phyloP scores from a whole-genome alignment of 2,113 vertebrate genomes.

The Cygnus atratus region DNA sequence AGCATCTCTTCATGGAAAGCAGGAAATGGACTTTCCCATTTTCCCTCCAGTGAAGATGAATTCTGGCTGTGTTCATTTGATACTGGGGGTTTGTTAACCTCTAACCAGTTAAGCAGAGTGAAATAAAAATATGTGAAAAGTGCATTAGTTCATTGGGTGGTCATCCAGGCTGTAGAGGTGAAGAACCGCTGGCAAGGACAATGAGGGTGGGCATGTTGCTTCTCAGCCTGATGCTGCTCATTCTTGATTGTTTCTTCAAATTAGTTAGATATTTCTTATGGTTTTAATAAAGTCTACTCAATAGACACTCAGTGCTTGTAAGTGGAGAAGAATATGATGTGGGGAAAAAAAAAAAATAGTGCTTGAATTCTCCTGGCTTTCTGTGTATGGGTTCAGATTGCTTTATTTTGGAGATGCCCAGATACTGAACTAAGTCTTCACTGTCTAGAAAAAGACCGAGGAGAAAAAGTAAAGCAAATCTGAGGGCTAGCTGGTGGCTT shows the following conservation, averaged over 20 bases:
- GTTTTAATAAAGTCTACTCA: background rate
- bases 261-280: background rate
- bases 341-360: background rate
- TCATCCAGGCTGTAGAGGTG: background rate
- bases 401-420: background rate
- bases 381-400: background rate
- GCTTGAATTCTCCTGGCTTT: background rate
- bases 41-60: background rate
- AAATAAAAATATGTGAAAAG: background rate
- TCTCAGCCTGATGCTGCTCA: background rate
- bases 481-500: background rate
- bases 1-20: background rate
- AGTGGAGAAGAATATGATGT: background rate
- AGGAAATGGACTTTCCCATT: background rate
- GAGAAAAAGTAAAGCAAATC: background rate
- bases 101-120: background rate
- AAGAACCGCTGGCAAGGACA: background rate
- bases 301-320: background rate
- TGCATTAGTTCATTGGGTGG: accelerated
- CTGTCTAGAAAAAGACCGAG: background rate
- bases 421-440: background rate
- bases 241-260: background rate
- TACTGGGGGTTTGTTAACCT: background rate
- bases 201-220: background rate
- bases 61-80: background rate